These are phyloP conservation scores for Sander lucioperca DNA, from an alignment of 2,113 vertebrate genomes.

Conservation along the genomic window DNA sequence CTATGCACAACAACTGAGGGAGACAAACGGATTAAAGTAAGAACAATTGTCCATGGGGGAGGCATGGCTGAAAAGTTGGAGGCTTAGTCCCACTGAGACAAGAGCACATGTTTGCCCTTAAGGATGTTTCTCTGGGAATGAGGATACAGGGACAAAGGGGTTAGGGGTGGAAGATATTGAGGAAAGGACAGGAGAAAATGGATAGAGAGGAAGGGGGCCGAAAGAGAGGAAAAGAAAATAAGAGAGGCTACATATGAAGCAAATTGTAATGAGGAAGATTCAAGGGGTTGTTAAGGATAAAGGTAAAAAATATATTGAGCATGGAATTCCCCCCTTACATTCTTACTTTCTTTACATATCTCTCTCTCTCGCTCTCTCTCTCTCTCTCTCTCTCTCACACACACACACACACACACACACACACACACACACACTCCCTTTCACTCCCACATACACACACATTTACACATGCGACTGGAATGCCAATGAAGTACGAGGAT, in stretches of 20 bases:
- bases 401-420: conserved; percentile 6
- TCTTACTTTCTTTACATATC: conserved; percentile 47
- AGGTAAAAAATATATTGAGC: conserved; percentile 35
- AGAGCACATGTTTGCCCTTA: conserved; percentile 36
- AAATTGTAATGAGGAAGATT: conserved; percentile 34
- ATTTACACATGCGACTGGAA: conserved; percentile 46
- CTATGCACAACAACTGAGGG: conserved; percentile 90
- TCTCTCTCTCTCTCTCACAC: conserved; percentile 6
- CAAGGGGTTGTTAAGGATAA: conserved; percentile 41
- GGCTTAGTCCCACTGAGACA: conserved; percentile 30
- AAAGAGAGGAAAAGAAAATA: conserved; percentile 6
- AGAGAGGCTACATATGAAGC: neutral
- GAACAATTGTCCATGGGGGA: conserved; percentile 11
- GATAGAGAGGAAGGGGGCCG: neutral
- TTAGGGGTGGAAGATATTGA: neutral
- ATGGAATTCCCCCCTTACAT: conserved; percentile 21
- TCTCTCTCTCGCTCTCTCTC: neutral
- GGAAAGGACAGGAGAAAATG: neutral
- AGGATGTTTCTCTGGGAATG: conserved; percentile 56
- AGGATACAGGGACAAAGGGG: conserved; percentile 45
- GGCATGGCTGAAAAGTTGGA: conserved; percentile 35
- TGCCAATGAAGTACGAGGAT: conserved; percentile 72
- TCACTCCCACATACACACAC: conserved; percentile 41
- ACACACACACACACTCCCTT: conserved; percentile 4
- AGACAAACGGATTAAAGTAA: conserved; percentile 31